A percentile compares a stretch with the other conserved stretches of the same genome.
These are phyloP conservation scores for Leptonema lineaticorne DNA, from an alignment of 1,140 invertebrate species.

Conservation along the genomic window DNA sequence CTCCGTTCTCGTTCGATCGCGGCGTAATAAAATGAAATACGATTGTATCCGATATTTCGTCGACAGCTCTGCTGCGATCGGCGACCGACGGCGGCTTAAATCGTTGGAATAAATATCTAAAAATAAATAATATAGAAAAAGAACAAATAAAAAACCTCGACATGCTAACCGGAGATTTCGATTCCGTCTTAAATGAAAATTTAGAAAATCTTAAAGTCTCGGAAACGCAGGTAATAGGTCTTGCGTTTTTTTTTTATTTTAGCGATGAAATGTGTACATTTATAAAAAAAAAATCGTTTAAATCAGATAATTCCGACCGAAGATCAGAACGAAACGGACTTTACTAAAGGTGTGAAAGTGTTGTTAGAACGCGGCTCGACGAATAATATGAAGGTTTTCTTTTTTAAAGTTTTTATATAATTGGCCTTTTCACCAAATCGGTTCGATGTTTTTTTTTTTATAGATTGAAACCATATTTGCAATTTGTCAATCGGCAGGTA, in stretches of 20 bases:
- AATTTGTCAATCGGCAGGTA: slow-evolving; percentile 59
- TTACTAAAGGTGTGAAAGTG: slow-evolving; percentile 59
- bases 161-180: slow-evolving; percentile 68
- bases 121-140: slow-evolving; percentile 38
- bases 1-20: no score
- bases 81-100: slow-evolving; percentile 64
- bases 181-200: slow-evolving; percentile 56
- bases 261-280: not conserved
- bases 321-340: slow-evolving; percentile 68
- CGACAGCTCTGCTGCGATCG: slow-evolving; percentile 55
- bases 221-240: slow-evolving; percentile 44
- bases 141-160: slow-evolving; percentile 50
- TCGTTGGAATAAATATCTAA: slow-evolving; percentile 57
- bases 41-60: not conserved
- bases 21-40: no score
- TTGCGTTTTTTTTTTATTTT: not conserved
- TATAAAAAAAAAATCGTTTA: not conserved
- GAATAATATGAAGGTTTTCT: not conserved
- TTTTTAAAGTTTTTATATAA: not conserved
- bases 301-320: slow-evolving; percentile 56
- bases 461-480: slow-evolving; percentile 52
- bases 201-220: slow-evolving; percentile 46
- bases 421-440: not conserved
- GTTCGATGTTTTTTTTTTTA: slow-evolving; percentile 3
- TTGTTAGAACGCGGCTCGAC: slow-evolving; percentile 11